Percentiles rank a stretch among this genome's conserved stretches.
Conservation (phyloP, 2,888 invertebrate genomes). For the Abscondita cerata region DNA sequence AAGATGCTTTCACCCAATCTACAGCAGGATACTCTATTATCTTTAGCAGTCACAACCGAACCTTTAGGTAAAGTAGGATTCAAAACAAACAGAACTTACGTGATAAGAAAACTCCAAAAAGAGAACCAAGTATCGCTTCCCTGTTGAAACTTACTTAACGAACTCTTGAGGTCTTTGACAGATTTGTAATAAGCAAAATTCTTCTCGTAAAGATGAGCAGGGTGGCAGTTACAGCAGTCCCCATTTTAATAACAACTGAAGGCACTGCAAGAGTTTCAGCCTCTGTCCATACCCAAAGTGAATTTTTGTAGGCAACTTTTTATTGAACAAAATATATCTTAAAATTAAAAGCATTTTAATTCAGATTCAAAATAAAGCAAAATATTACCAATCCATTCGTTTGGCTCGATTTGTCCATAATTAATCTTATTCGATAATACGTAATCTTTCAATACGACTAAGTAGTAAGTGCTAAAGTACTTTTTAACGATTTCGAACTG, state of each 20-base stretch:
- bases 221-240: conserved; percentile 49
- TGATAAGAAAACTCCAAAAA: conserved; percentile 32
- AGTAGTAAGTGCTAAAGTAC: conserved; percentile 62
- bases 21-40: conserved; percentile 52
- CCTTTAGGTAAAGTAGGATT: background rate
- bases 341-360: too few species aligned
- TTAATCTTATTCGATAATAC: conserved; percentile 63
- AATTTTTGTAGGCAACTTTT: conserved; percentile 18
- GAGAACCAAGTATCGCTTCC: conserved; percentile 39
- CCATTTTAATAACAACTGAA: conserved; percentile 47
- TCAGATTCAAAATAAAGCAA: too few species aligned
- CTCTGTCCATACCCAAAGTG: conserved; percentile 9
- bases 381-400: conserved; percentile 65
- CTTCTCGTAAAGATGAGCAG: conserved; percentile 43
- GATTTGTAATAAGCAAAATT: conserved; percentile 49
- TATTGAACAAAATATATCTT: conserved; percentile 32
- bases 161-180: conserved; percentile 41
- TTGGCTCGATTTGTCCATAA: conserved; percentile 60
- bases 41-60: conserved; percentile 53
- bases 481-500: conserved; percentile 51
- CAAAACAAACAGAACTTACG: conserved; percentile 16
- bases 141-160: conserved; percentile 38
- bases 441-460: conserved; percentile 63
- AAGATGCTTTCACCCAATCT: conserved; percentile 55
- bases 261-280: conserved; percentile 45